Percentiles rank a stretch among this genome's conserved stretches.
Evolutionary conservation across 1,140 invertebrate genomes (phyloP).

Genomic region (Caerostris darwini): DNA sequence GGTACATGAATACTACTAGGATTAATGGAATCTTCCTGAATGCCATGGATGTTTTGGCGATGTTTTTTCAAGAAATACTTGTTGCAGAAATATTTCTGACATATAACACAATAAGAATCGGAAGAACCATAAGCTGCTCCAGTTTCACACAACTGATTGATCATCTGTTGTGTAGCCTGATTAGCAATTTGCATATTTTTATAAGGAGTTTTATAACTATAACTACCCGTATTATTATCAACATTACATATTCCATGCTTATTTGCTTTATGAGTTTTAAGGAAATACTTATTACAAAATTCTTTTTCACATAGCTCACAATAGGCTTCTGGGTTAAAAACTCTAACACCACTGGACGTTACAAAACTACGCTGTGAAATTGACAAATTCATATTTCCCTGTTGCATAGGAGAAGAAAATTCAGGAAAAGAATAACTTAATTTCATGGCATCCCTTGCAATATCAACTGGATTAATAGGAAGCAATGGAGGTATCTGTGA

Average conservation of each 20-base stretch:
- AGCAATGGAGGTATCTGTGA: slow-evolving; percentile 58
- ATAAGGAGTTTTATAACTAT: slow-evolving; percentile 45
- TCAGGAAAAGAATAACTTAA: slow-evolving; percentile 48
- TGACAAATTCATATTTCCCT: slow-evolving; percentile 61
- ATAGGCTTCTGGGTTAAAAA: slow-evolving; percentile 97
- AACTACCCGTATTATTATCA: slow-evolving; percentile 55
- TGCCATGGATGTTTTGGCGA: slow-evolving; percentile 84
- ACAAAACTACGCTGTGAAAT: slow-evolving; percentile 72
- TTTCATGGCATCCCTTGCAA: slow-evolving; percentile 57
- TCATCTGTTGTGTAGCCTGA: slow-evolving; percentile 55
- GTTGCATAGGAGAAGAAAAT: slow-evolving; percentile 58
- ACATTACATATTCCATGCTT: slow-evolving; percentile 90
- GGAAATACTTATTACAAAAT: slow-evolving; percentile 98
- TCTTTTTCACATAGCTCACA: slow-evolving; percentile 86
- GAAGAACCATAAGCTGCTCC: slow-evolving; percentile 69
- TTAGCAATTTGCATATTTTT: slow-evolving; percentile 64
- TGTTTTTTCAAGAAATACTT: slow-evolving; percentile 85
- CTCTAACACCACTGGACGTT: slow-evolving; percentile 84
- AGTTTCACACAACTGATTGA: slow-evolving; percentile 72
- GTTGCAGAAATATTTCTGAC: slow-evolving; percentile 85
- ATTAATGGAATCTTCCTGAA: slow-evolving; percentile 64
- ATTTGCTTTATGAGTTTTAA: slow-evolving; percentile 98
- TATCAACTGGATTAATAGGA: slow-evolving; percentile 64
- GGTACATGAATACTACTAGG: slow-evolving; percentile 77
- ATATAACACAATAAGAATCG: slow-evolving; percentile 84